Conservation (phyloP, 2,888 invertebrate species). For the Latrodectus elegans region DNA sequence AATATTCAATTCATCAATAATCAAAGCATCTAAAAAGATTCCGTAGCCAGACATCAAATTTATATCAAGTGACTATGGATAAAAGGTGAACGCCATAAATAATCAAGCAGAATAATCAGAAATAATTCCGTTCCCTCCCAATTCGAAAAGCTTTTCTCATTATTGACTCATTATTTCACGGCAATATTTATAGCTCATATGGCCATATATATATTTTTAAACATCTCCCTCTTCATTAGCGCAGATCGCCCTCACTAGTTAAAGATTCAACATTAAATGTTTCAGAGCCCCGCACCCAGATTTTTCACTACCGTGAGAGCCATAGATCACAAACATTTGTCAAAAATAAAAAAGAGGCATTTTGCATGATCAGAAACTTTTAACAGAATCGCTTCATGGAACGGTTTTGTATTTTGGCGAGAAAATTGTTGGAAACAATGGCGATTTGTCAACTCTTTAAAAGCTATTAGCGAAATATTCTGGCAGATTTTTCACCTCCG, state of each 20-base stretch:
- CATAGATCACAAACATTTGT: slow-evolving; percentile 9
- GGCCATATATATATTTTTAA: no score
- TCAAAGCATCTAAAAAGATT: no score
- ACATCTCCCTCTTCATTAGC: no score
- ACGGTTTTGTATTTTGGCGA: not conserved
- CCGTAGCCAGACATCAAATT: no score
- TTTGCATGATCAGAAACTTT: slow-evolving; percentile 25
- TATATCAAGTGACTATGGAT: no score
- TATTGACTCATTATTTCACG: slow-evolving; percentile 17
- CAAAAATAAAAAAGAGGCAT: not conserved
- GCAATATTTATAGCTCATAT: slow-evolving; percentile 32
- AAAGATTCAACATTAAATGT: no score
- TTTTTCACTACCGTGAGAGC: not conserved
- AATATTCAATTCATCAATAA: no score
- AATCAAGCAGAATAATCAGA: no score
- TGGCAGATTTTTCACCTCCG: slow-evolving; percentile 2
- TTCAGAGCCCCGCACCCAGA: not conserved
- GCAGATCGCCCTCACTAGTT: no score
- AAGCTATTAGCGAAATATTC: not conserved
- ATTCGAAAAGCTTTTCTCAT: not conserved
- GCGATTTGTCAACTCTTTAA: not conserved
- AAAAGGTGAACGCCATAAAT: no score
- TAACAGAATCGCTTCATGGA: slow-evolving; percentile 8
- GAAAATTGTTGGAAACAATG: not conserved
- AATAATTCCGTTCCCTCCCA: not conserved